A percentile compares a stretch with the other conserved stretches of the same genome.
These are phyloP conservation scores for Chironomus striatipennis DNA, from an alignment of 1,140 invertebrate genomes.

Conservation along the genomic window DNA sequence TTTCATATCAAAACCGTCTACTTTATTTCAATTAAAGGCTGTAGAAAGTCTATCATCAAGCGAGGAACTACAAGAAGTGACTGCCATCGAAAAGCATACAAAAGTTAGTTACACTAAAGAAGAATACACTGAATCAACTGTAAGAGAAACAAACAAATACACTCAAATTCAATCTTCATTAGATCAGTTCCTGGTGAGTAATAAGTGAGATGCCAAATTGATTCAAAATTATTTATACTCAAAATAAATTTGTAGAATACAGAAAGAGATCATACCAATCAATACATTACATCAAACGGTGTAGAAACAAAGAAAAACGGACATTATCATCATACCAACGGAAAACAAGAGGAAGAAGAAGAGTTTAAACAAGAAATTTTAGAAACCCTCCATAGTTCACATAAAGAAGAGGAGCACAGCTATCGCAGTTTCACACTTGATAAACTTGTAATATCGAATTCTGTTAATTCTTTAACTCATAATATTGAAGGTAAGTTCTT, in stretches of 20 bases:
- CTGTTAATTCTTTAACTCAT: neutral
- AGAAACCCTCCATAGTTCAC: neutral
- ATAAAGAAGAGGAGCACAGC: neutral
- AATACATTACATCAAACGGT: neutral
- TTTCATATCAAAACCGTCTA: neutral
- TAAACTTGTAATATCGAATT: constrained; percentile 14
- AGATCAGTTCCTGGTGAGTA: constrained; percentile 1
- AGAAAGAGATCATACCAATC: neutral
- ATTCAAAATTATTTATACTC: neutral
- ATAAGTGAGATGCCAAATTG: neutral
- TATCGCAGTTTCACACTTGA: neutral
- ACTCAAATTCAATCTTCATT: neutral
- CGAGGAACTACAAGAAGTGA: neutral
- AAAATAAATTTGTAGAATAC: neutral
- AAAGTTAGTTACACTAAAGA: neutral
- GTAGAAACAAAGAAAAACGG: neutral
- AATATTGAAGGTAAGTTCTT: neutral
- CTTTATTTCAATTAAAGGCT: neutral
- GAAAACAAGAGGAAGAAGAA: neutral
- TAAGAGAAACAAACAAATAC: neutral
- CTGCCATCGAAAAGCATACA: neutral
- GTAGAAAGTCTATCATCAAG: neutral
- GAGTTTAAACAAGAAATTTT: neutral
- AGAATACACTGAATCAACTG: constrained; percentile 11
- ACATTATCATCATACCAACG: neutral